These are phyloP conservation scores for Apteryx owenii DNA, from an alignment of 2,113 vertebrate genomes.

Conservation along the genomic window DNA sequence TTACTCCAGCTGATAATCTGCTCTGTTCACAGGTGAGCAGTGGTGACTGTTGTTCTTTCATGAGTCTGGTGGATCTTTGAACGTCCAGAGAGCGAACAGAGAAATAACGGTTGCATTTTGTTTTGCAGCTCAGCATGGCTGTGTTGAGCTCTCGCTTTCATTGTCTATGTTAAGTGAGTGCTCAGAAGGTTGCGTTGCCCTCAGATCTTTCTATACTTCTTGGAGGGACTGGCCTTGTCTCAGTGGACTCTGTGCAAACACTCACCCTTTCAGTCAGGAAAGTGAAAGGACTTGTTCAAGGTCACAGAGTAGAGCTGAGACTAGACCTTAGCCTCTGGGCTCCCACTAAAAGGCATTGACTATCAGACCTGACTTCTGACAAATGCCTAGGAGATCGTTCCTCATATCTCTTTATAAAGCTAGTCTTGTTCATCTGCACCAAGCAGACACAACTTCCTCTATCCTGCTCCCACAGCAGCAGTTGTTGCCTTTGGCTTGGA, in stretches of 20 bases:
- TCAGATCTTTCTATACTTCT: not conserved
- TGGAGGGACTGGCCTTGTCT: not conserved
- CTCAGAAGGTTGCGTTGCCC: not conserved
- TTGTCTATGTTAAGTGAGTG: not conserved
- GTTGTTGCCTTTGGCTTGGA: not conserved
- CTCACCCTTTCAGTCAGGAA: not conserved
- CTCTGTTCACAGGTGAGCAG: not conserved
- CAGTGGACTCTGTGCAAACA: not conserved
- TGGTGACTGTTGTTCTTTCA: not conserved
- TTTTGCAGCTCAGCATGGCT: not conserved
- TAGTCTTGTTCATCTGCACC: not conserved
- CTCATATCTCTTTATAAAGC: not conserved
- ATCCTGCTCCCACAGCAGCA: constrained; percentile 4
- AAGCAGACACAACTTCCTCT: constrained; percentile 18
- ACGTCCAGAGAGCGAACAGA: not conserved
- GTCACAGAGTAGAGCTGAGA: not conserved
- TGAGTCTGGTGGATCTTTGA: not conserved
- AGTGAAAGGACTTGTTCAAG: not conserved
- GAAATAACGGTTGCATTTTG: not conserved
- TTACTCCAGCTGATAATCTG: not conserved
- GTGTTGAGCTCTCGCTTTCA: rapidly evolving
- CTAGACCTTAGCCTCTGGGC: not conserved
- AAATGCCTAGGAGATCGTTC: not conserved
- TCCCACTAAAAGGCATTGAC: not conserved
- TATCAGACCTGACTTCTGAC: not conserved